Base-by-base conservation (phyloP, 2,113 vertebrate species). In the Dolichallabes microphthalmus region DNA sequence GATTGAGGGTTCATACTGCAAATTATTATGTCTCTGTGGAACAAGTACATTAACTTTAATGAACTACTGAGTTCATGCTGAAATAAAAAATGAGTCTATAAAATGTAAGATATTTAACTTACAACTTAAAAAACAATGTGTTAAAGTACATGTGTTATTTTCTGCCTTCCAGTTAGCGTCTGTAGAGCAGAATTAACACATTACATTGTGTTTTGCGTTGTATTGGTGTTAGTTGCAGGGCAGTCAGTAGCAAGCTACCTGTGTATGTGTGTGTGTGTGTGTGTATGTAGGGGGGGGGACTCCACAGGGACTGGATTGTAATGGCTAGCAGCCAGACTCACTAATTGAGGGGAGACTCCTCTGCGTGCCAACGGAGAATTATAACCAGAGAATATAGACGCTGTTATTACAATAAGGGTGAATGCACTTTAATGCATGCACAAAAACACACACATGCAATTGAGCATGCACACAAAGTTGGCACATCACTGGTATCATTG, bases 371-470 rank as follows among this genome's bases (percentile, higher is more conserved):
- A 55, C 45, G 66, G 60, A 63, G 32, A 57, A 66, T 77, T n/a
- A 53, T 76, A 45, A 66, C 11, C 60, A 57, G 83, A 39, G 50
- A 57, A 50, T 75, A 8, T 30, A 55, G 66, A 50, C n/a, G 60
- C 25, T 19, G n/a, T 13, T 52, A 7, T 45, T 61, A 61, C 58
- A 45, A 2, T 57, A 30, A 58, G 19, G 8, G 32, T 35, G 53
- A 5, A 82, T 27, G 6, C 50, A 9, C 7, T 3, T 53, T 52
- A 52, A 75, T 10, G 84, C 32, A 19, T 32, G 32, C 61, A 81
- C 53, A 85, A 53, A n/a, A 71, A 68, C n/a, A 61, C 63, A 77
- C 55, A 74, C 52, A 86, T 45, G 17, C 58, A 58, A 10, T 8
- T 14, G 30, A 32, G 14, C 19, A 58, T n/a, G 14, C 11, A 1